Evolutionary conservation across 1,140 invertebrate species (phyloP).

Genomic region (Apis mellifera): DNA sequence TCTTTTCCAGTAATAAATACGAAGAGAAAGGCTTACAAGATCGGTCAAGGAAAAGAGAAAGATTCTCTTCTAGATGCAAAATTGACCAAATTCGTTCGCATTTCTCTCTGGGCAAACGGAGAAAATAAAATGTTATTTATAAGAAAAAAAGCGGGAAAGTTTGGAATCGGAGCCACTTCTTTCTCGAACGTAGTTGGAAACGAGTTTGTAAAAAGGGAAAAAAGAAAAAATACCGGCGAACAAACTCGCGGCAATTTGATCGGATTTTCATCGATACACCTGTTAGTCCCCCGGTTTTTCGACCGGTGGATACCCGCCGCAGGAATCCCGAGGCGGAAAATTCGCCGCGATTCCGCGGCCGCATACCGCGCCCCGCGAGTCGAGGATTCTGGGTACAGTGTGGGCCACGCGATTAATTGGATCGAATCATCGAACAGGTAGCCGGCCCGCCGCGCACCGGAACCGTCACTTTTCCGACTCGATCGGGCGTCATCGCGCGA

Average conservation of each 20-base stretch:
- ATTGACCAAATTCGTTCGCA: no score
- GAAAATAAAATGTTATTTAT: no score
- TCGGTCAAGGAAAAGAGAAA: no score
- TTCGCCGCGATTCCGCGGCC: background rate
- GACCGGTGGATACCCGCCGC: background rate
- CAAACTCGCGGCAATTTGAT: background rate
- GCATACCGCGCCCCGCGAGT: background rate
- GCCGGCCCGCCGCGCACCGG: background rate
- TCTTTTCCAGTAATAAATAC: no score
- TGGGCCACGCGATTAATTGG: conserved; percentile 25
- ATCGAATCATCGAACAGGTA: conserved; percentile 35
- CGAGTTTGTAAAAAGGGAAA: no score
- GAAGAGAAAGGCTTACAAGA: no score
- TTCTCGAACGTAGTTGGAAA: no score
- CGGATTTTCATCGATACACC: background rate
- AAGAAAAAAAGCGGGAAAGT: no score
- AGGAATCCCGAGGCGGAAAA: background rate
- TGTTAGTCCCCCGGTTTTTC: background rate
- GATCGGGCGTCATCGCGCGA: conserved; percentile 26
- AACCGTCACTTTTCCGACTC: conserved; percentile 17
- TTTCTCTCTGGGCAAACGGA: no score
- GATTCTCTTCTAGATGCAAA: no score
- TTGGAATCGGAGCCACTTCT: no score
- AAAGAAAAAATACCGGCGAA: no score
- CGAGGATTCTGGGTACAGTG: background rate